These are phyloP conservation scores for Pteronotus mesoamericanus DNA, from an alignment of 2,797 vertebrate genomes.

Conservation along the genomic window DNA sequence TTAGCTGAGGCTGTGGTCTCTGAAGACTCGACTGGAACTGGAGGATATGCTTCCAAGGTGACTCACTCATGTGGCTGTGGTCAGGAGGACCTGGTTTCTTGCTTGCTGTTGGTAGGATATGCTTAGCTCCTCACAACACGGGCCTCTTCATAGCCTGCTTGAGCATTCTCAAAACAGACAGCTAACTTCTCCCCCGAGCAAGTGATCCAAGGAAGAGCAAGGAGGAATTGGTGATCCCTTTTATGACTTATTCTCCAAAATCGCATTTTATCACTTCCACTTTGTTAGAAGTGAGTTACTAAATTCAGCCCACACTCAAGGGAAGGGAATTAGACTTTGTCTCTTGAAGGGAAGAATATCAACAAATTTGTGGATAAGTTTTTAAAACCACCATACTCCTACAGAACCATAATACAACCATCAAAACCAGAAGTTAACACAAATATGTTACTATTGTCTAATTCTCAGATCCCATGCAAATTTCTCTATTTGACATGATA, in stretches of 20 bases:
- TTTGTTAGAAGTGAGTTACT: neutral
- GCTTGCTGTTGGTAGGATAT: too few relatives aligned
- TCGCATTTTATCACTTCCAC: neutral
- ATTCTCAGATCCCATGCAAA: neutral
- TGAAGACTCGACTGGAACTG: neutral
- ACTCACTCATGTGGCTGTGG: neutral
- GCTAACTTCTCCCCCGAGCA: neutral
- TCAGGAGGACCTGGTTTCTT: neutral
- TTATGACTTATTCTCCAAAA: neutral
- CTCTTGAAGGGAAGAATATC: neutral
- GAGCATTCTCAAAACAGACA: neutral
- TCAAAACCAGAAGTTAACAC: neutral
- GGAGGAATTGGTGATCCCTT: neutral
- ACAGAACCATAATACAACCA: neutral
- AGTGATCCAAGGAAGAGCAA: neutral
- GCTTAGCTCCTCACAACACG: neutral
- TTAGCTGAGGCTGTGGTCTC: neutral
- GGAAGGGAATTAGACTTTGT: neutral
- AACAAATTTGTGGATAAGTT: neutral
- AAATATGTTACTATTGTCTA: neutral
- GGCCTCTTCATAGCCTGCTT: neutral
- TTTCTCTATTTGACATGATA: neutral
- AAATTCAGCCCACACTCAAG: neutral
- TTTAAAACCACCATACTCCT: neutral
- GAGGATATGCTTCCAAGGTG: neutral